Conservation (phyloP, 2,113 vertebrate species). For the Spheniscus mendiculus region DNA sequence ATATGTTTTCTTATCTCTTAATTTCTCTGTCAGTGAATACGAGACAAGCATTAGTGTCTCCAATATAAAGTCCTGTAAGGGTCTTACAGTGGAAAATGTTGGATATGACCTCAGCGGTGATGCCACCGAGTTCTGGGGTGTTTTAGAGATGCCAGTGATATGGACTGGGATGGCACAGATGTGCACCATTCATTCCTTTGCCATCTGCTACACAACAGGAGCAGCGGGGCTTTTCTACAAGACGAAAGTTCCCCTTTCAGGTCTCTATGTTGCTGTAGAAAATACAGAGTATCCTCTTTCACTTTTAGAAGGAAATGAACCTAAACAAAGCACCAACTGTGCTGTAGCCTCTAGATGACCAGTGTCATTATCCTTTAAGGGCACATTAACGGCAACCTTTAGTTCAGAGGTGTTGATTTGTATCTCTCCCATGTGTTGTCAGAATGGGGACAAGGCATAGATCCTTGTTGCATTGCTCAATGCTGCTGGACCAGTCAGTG, state of each 20-base stretch:
- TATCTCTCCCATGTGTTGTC: background rate
- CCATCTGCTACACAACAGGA: background rate
- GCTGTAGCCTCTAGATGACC: background rate
- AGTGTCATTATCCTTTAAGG: background rate
- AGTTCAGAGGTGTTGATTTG: background rate
- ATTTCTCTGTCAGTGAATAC: background rate
- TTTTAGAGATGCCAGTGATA: background rate
- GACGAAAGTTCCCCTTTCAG: background rate
- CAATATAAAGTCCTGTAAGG: background rate
- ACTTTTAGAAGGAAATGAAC: background rate
- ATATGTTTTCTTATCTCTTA: background rate
- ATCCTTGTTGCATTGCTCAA: fast-evolving
- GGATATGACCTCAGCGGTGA: background rate
- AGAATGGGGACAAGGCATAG: background rate
- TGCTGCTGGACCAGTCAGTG: background rate
- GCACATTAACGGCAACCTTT: background rate
- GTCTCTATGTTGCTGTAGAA: background rate
- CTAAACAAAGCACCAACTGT: background rate
- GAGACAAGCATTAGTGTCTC: background rate
- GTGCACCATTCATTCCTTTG: background rate
- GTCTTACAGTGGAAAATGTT: background rate
- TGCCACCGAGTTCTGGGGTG: background rate
- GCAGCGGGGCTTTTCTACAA: background rate
- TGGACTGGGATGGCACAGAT: background rate
- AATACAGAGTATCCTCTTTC: conserved; percentile 19